These are phyloP conservation scores for Mastacembelus armatus DNA, from an alignment of 2,797 vertebrate genomes.

Conservation along the genomic window DNA sequence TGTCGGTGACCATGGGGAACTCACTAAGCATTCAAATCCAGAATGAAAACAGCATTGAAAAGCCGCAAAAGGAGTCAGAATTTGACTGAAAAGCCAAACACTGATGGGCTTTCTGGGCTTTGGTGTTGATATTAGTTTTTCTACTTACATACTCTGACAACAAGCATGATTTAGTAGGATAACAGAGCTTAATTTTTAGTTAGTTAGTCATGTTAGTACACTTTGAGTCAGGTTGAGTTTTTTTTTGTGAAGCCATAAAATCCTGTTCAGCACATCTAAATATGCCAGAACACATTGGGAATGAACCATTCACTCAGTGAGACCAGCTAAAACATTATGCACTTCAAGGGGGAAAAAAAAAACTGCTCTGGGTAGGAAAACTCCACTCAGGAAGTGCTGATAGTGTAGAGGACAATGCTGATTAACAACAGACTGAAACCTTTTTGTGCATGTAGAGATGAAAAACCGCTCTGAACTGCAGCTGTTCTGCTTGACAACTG, in stretches of 20 bases:
- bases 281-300: conserved; percentile 3
- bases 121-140: too few species aligned
- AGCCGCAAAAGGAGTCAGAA: not conserved
- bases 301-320: not conserved
- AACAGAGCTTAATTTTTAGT: conserved; percentile 29
- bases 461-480: not conserved
- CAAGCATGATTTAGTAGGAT: conserved; percentile 34
- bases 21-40: conserved; percentile 2
- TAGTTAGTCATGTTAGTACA: not conserved
- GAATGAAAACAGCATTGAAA: not conserved
- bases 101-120: too few species aligned
- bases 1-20: conserved; percentile 11
- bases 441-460: not conserved
- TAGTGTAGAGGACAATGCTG: not conserved
- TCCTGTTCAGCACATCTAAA: conserved; percentile 14
- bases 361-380: not conserved
- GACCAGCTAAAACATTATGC: not conserved
- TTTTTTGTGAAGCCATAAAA: conserved; percentile 20
- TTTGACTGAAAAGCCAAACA: not conserved
- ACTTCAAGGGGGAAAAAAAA: conserved; percentile 1
- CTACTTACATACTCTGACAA: conserved; percentile 1
- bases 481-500: not conserved
- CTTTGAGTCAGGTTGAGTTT: not conserved
- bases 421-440: conserved; percentile 1
- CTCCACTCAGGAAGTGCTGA: not conserved